These are phyloP conservation scores for Sylvicola cinctus DNA, from an alignment of 2,888 invertebrate species.

Conservation along the genomic window DNA sequence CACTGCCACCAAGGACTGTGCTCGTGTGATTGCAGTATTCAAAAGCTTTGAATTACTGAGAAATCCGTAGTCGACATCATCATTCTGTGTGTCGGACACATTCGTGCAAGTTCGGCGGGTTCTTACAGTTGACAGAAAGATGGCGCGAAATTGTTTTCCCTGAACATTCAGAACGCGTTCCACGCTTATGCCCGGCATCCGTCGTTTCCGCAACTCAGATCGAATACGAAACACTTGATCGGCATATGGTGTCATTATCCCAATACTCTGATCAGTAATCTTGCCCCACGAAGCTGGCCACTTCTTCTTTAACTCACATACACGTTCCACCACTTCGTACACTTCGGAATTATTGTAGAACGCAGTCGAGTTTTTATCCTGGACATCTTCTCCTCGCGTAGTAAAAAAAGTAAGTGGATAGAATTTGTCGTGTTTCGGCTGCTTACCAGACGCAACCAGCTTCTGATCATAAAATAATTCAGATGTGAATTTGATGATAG, in stretches of 20 bases:
- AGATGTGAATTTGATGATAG: slow-evolving; percentile 62
- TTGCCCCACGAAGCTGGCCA: slow-evolving; percentile 64
- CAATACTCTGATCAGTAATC: slow-evolving; percentile 53
- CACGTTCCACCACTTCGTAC: slow-evolving; percentile 56
- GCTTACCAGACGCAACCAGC: slow-evolving; percentile 49
- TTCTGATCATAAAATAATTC: slow-evolving; percentile 63
- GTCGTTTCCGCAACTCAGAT: slow-evolving; percentile 48
- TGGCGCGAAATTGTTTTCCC: slow-evolving; percentile 69
- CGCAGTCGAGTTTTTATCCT: slow-evolving; percentile 57
- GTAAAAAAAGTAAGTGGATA: slow-evolving; percentile 64
- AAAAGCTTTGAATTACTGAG: slow-evolving; percentile 60
- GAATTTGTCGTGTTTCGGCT: slow-evolving; percentile 44
- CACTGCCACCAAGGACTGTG: slow-evolving; percentile 63
- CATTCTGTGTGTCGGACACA: slow-evolving; percentile 19
- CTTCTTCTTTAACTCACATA: slow-evolving; percentile 43
- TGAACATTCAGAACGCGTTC: slow-evolving; percentile 70
- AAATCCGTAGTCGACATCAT: slow-evolving; percentile 58
- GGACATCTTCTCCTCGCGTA: slow-evolving; percentile 57
- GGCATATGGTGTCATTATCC: slow-evolving; percentile 67
- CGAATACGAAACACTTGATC: slow-evolving; percentile 61
- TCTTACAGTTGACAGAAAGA: slow-evolving; percentile 53
- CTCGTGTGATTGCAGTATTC: slow-evolving; percentile 65
- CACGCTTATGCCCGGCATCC: slow-evolving; percentile 54
- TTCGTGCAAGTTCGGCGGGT: slow-evolving; percentile 49
- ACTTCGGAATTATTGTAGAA: slow-evolving; percentile 69